Base-by-base conservation (phyloP, 1,140 invertebrate species). In the Cydia splendana region DNA sequence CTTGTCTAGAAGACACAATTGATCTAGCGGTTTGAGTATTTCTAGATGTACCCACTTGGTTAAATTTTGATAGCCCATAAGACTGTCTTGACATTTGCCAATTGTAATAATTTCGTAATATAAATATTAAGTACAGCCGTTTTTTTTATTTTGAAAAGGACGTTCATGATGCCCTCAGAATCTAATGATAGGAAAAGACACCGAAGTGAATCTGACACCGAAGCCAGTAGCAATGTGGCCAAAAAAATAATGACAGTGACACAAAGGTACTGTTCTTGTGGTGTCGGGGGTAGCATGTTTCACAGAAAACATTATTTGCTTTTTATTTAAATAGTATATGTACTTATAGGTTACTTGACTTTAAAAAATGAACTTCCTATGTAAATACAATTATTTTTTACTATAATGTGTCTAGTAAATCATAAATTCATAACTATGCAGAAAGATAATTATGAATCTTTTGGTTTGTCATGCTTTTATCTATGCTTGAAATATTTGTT, bases 111-210 rank as follows among this genome's bases (percentile, higher is more conserved):
- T 34, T 18, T 34, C 30, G 0, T 69, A 7, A 38, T 71, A 45
- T 24, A 24, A 24, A 24, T 24, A 24, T 4, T 18, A n/a, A 53
- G 3, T 71, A 71, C 18, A n/a, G 10, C 34, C 4, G n/a, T n/a
- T 9, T 53, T 57, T 24, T 45, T 65, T 1, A 53, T 62, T 78
- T 75, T 80, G 81, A 71, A 67, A 77, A 79, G 83, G 77, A 69
- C 7, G 83, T 88, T 82, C 79, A 85, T 81, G 77, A 85, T 85
- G 87, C 84, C 87, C 83, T 77, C 83, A 57, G 78, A 73, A 79
- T 71, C 77, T 53, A 83, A 76, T 87, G 67, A 73, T 82, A 90
- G 88, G 77, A 90, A 90, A 87, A 83, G 88, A 83, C 81, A 85
- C 45, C 85, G 88, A 69, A 87, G 85, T 84, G 87, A 89, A 30